Base-by-base conservation (phyloP, 2,797 vertebrate genomes). In the Xyrichtys novacula region DNA sequence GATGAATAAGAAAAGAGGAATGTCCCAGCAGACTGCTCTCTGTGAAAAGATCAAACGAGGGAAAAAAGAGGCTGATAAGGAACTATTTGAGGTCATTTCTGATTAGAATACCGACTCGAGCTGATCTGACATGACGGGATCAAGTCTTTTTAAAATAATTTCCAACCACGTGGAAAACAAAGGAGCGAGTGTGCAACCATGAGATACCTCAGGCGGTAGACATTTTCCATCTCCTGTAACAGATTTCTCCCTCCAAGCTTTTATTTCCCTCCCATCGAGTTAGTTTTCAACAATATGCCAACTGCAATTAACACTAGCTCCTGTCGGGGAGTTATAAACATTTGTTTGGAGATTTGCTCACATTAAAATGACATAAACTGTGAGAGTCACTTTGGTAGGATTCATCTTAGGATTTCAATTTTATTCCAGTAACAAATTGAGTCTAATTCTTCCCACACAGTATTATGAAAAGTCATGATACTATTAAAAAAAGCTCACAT, bases 1-100 rank as follows among this genome's bases (percentile, higher is more conserved):
- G 82, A 83, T 88, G 86, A 89, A 89, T 87, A 82, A 86, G 54
- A 58, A 80, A 86, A 39, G 71, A 71, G 50, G 61, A 50, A 31
- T 43, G 58, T 80, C 84, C 80, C 85, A 53, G 58, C 56, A 76
- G 85, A 79, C 76, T 76, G 56, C 59, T 76, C 83, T 86, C 74
- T 83, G 74, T 65, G 47, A 60, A 67, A 74, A 79, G 81, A 87
- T 90, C 83, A 89, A 87, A 89, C 76, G 60, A 39, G 26, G 11
- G 10, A 23, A 12, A 29, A 46, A 67, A 62, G 62, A 57, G 20
- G 47, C 58, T 42, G 80, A 84, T 88, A 78, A 71, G 58, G 58
- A 74, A 69, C 40, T 58, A 54, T 71, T 81, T 76, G 54, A 38
- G 63, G 39, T 43, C 0, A 20, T 57, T 70, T 67, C 60, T 20